A percentile compares a stretch with the other conserved stretches of the same genome.
Evolutionary conservation across 2,113 vertebrate genomes (phyloP).

Genomic region (Xiphophorus maculatus): DNA sequence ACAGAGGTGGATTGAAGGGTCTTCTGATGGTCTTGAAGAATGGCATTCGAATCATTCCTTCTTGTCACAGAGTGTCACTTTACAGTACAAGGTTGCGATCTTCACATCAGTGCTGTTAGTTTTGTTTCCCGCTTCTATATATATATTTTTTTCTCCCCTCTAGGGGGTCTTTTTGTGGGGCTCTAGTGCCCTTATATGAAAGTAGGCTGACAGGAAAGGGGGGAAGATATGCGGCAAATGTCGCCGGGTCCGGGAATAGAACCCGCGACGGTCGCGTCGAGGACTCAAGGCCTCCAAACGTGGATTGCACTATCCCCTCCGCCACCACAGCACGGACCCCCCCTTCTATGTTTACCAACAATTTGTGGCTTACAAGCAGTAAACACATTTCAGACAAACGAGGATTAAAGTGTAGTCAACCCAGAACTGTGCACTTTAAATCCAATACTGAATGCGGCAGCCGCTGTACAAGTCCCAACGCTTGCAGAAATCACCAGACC

Average conservation of each 20-base stretch:
- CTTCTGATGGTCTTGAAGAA: not conserved
- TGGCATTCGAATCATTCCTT: no score
- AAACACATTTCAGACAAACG: not conserved
- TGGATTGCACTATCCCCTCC: no score
- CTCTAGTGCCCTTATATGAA: no score
- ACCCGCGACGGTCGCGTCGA: no score
- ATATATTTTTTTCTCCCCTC: no score
- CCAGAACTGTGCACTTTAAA: not conserved
- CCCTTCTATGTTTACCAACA: not conserved
- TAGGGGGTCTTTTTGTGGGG: no score
- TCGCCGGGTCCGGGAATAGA: no score
- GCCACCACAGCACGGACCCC: no score
- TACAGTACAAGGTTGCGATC: no score
- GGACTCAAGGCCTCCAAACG: no score
- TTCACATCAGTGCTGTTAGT: not conserved
- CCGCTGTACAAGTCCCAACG: slow-evolving; percentile 8
- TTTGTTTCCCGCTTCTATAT: not conserved
- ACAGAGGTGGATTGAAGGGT: not conserved
- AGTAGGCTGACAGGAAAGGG: no score
- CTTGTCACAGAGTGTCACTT: not conserved
- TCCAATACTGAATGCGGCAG: not conserved
- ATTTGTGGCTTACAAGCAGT: not conserved
- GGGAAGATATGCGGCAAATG: no score
- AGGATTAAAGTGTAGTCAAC: not conserved
- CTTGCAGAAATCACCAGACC: slow-evolving; percentile 11